Conservation (phyloP, 2,888 invertebrate genomes). For the Melanostoma scalare region DNA sequence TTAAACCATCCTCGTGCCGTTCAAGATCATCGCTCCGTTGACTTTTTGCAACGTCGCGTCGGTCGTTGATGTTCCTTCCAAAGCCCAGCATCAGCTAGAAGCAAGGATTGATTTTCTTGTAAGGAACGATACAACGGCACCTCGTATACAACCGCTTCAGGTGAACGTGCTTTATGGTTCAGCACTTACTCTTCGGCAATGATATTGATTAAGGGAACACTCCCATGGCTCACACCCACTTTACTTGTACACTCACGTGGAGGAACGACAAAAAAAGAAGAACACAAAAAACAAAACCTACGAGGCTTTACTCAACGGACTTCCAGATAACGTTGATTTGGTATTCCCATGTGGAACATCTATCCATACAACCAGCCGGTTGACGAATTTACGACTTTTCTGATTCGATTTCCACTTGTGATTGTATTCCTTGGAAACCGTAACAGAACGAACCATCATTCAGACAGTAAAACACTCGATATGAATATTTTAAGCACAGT, state of each 20-base stretch:
- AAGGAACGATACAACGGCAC: background rate
- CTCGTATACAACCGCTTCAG: conserved; percentile 2
- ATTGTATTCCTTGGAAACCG: conserved; percentile 8
- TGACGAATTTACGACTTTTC: conserved; percentile 63
- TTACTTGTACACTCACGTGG: background rate
- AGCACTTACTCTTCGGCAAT: conserved; percentile 5
- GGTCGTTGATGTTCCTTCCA: too few relatives aligned
- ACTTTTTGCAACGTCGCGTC: background rate
- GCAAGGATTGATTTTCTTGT: conserved; percentile 4
- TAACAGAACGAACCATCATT: background rate
- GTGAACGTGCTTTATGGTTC: conserved; percentile 20
- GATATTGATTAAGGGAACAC: conserved; percentile 10
- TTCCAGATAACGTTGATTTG: conserved; percentile 41
- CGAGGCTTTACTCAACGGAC: conserved; percentile 20
- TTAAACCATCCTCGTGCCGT: background rate
- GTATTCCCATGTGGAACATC: conserved; percentile 31
- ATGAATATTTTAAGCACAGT: conserved; percentile 43
- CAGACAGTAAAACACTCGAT: background rate
- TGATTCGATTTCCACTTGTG: conserved; percentile 32
- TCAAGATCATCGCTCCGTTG: conserved; percentile 7
- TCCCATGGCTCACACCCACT: background rate
- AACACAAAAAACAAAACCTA: conserved; percentile 6
- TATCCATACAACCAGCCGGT: background rate
- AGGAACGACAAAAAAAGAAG: background rate
- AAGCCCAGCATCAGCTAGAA: too few relatives aligned